Conservation (phyloP, 2,888 invertebrate genomes). For the Nycteola revayana region DNA sequence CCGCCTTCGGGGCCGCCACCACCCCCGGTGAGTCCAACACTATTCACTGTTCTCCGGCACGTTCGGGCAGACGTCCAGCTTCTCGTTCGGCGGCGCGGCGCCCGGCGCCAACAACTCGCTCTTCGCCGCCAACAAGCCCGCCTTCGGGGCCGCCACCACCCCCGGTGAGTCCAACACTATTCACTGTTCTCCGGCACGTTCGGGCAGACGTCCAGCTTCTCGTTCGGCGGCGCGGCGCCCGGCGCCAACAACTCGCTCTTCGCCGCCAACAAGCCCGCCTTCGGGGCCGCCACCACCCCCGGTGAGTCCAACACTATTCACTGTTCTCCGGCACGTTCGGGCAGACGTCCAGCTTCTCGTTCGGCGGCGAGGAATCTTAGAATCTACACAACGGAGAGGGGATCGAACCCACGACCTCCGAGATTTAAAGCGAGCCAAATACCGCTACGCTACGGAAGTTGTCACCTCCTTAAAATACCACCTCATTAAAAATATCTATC, state of each 20-base stretch:
- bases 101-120: too few relatives aligned
- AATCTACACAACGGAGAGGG: too few relatives aligned
- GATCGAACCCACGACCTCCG: too few relatives aligned
- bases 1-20: too few relatives aligned
- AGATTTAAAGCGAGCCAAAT: too few relatives aligned
- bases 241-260: slow-evolving; percentile 58
- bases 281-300: slow-evolving; percentile 60
- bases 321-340: slow-evolving; percentile 62
- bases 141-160: too few relatives aligned
- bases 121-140: too few relatives aligned
- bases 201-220: slow-evolving; percentile 75
- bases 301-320: slow-evolving; percentile 34
- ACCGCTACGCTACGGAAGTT: too few relatives aligned
- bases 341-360: slow-evolving; percentile 68
- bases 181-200: slow-evolving; percentile 35
- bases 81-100: too few relatives aligned
- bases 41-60: not conserved
- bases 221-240: slow-evolving; percentile 57
- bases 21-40: not conserved
- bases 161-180: not conserved
- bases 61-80: too few relatives aligned
- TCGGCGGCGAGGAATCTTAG: slow-evolving; percentile 55
- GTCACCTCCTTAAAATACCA: too few relatives aligned
- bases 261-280: slow-evolving; percentile 77
- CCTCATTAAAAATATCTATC: too few relatives aligned